These are phyloP conservation scores for Physella acuta DNA, from an alignment of 1,140 invertebrate species.

Conservation along the genomic window DNA sequence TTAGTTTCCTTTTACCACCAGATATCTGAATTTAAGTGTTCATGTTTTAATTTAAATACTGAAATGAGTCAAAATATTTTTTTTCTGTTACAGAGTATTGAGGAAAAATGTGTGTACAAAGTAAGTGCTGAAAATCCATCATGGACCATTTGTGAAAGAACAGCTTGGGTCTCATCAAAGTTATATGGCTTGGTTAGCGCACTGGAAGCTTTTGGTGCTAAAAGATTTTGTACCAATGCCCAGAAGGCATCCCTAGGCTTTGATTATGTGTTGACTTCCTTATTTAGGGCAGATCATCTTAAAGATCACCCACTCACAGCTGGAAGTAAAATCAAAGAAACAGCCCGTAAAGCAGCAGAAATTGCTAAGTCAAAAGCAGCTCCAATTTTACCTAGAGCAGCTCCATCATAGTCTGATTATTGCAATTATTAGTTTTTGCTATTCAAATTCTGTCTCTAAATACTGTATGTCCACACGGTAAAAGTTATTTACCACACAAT, in stretches of 20 bases:
- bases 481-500: no score
- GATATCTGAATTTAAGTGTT: no score
- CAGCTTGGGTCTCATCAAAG: conserved; percentile 80
- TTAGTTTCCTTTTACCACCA: no score
- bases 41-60: no score
- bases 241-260: conserved; percentile 79
- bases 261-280: conserved; percentile 61
- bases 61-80: no score
- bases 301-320: conserved; percentile 19
- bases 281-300: conserved; percentile 28
- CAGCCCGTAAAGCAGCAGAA: conserved; percentile 36
- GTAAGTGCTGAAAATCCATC: conserved; percentile 70
- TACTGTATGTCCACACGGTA: no score
- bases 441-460: no score
- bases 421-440: no score
- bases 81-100: conserved; percentile 72
- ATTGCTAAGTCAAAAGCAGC: conserved; percentile 34
- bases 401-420: neutral
- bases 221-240: conserved; percentile 84
- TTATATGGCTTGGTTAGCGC: conserved; percentile 83
- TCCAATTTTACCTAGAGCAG: conserved; percentile 3
- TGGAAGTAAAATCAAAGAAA: conserved; percentile 35
- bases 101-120: conserved; percentile 83
- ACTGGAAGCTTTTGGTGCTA: conserved; percentile 83
- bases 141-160: conserved; percentile 76